A percentile compares a stretch with the other conserved stretches of the same genome.
These are phyloP conservation scores for Aulostomus chinensis DNA, from an alignment of 2,797 vertebrate genomes.

Conservation along the genomic window DNA sequence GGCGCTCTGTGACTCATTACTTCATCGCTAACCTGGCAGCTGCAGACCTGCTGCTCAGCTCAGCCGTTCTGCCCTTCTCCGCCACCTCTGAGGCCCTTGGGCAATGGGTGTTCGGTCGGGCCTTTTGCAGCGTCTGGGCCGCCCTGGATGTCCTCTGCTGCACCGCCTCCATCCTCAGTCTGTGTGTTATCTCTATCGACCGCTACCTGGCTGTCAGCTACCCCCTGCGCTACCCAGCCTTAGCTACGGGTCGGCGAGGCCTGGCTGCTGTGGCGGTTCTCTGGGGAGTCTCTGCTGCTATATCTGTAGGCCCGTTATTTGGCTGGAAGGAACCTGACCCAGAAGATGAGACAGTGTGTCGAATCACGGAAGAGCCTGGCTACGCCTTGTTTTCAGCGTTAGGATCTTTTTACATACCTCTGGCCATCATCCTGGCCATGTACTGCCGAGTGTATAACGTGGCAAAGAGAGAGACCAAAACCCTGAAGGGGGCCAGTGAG, in stretches of 20 bases:
- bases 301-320: conserved; percentile 81
- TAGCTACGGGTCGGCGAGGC: conserved; percentile 72
- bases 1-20: conserved; percentile 81
- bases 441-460: conserved; percentile 82
- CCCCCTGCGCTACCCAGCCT: conserved; percentile 75
- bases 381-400: conserved; percentile 81
- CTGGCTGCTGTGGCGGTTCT: conserved; percentile 68
- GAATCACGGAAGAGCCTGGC: conserved; percentile 78
- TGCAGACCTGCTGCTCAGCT: conserved; percentile 81
- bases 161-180: conserved; percentile 84
- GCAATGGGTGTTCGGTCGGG: conserved; percentile 79
- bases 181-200: conserved; percentile 83
- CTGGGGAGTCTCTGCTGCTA: conserved; percentile 76
- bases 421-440: conserved; percentile 82
- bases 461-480: conserved; percentile 62
- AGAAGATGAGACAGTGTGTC: conserved; percentile 76
- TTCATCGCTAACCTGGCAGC: conserved; percentile 83
- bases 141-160: conserved; percentile 83
- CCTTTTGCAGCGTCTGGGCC: conserved; percentile 79
- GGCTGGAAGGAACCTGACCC: conserved; percentile 82
- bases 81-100: conserved; percentile 76
- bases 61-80: conserved; percentile 79
- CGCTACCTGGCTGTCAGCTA: conserved; percentile 81
- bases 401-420: conserved; percentile 81
- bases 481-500: conserved; percentile 74